Conservation (phyloP, 2,797 vertebrate species). For the Falco rusticolus region DNA sequence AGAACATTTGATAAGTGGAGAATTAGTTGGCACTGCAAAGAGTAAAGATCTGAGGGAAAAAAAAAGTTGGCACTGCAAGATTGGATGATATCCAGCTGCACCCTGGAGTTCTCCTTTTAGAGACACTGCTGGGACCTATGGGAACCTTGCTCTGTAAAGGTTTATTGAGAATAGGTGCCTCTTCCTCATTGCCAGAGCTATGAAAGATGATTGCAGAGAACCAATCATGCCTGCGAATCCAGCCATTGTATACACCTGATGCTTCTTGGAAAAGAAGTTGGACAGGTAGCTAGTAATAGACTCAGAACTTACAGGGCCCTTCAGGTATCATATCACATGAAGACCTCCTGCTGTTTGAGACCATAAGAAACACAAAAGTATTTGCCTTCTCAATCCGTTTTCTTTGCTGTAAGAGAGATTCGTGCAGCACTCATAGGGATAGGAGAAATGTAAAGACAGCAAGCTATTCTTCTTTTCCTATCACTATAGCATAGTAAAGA, state of each 20-base stretch:
- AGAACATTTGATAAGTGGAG: constrained; percentile 9
- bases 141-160: constrained; percentile 17
- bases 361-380: constrained; percentile 42
- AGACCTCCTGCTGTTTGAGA: constrained; percentile 54
- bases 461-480: neutral
- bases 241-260: constrained; percentile 44
- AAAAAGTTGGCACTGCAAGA: neutral
- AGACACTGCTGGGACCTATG: constrained; percentile 13
- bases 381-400: constrained; percentile 57
- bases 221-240: constrained; percentile 19
- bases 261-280: constrained; percentile 37
- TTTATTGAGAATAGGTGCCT: constrained; percentile 37
- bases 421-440: constrained; percentile 28
- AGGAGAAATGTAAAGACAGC: constrained; percentile 30
- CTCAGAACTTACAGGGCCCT: constrained; percentile 41
- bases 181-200: constrained; percentile 29
- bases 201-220: constrained; percentile 41
- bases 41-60: neutral
- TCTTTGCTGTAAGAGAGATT: constrained; percentile 46
- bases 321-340: constrained; percentile 10
- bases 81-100: constrained; percentile 40
- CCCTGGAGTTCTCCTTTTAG: constrained; percentile 45
- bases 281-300: constrained; percentile 57
- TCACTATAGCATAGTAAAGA: neutral
- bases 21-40: constrained; percentile 46